A percentile compares a stretch with the other conserved stretches of the same genome.
Conservation (phyloP, 35 echinoderm and acorn worm species). For the Anneissia japonica region DNA sequence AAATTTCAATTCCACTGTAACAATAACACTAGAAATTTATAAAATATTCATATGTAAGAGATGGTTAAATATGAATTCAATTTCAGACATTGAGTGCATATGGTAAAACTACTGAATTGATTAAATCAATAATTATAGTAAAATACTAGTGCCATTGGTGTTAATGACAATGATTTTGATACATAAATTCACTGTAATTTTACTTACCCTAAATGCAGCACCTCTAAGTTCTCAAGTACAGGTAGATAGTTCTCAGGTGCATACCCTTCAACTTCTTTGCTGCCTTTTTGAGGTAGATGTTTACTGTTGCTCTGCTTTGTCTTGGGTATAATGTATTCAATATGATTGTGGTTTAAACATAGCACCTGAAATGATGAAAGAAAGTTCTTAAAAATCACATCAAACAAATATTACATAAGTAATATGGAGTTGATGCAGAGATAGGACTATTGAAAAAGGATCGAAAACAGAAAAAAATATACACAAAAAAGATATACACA, state of each 20-base stretch:
- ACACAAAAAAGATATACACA: background rate
- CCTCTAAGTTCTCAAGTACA: constrained; percentile 93
- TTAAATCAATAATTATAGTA: too few relatives aligned
- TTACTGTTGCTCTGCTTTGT: constrained; percentile 30
- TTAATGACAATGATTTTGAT: too few relatives aligned
- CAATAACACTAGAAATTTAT: too few relatives aligned
- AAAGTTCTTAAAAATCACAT: too few relatives aligned
- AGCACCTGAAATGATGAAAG: too few relatives aligned
- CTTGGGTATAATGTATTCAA: constrained; percentile 67
- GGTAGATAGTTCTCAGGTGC: constrained; percentile 55
- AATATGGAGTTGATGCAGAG: background rate
- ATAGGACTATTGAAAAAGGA: background rate
- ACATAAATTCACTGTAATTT: background rate
- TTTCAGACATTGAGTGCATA: too few relatives aligned
- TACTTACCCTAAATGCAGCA: constrained; percentile 88
- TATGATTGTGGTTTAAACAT: constrained; percentile 95
- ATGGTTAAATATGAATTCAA: too few relatives aligned
- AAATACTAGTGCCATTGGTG: too few relatives aligned
- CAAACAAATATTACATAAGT: background rate
- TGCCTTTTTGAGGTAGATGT: constrained; percentile 16
- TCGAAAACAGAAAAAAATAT: background rate
- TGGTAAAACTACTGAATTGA: too few relatives aligned
- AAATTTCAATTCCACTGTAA: too few relatives aligned
- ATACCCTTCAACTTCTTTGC: constrained; percentile 60
- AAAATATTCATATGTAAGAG: too few relatives aligned